These are phyloP conservation scores for Saccostrea cuccullata DNA, from an alignment of 1,140 invertebrate genomes.

Conservation along the genomic window DNA sequence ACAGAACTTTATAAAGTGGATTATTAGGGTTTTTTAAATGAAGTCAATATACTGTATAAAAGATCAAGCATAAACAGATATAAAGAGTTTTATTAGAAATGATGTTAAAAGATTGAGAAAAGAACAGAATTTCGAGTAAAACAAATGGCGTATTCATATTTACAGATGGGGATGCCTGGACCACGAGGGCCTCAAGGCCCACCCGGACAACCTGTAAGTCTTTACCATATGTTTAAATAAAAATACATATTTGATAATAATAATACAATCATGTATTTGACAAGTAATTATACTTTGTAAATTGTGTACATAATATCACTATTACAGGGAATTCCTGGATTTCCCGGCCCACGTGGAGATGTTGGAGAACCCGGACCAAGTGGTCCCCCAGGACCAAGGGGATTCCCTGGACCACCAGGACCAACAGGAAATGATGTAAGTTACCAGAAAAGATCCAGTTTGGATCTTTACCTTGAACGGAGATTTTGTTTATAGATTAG, in stretches of 20 bases:
- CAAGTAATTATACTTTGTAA: neutral
- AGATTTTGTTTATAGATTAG: no score
- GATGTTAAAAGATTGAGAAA: no score
- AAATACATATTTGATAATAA: no score
- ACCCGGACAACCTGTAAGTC: constrained; percentile 66
- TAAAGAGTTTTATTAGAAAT: no score
- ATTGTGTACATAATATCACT: neutral
- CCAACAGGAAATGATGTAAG: constrained; percentile 65
- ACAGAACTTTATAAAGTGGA: no score
- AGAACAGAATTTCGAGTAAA: no score
- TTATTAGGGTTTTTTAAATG: no score
- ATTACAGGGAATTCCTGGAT: constrained; percentile 70
- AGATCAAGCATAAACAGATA: no score
- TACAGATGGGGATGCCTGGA: neutral
- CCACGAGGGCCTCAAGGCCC: constrained; percentile 53
- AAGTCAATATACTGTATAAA: no score
- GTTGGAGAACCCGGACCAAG: constrained; percentile 67
- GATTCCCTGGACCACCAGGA: constrained; percentile 70
- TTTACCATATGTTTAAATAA: neutral
- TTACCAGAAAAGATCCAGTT: neutral
- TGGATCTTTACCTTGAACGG: no score
- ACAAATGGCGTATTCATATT: neutral
- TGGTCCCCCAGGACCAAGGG: constrained; percentile 72
- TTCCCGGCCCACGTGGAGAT: constrained; percentile 69
- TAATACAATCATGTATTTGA: no score